phyloP scores from a whole-genome alignment of 2,797 vertebrate genomes.

The Ciconia nigra region DNA sequence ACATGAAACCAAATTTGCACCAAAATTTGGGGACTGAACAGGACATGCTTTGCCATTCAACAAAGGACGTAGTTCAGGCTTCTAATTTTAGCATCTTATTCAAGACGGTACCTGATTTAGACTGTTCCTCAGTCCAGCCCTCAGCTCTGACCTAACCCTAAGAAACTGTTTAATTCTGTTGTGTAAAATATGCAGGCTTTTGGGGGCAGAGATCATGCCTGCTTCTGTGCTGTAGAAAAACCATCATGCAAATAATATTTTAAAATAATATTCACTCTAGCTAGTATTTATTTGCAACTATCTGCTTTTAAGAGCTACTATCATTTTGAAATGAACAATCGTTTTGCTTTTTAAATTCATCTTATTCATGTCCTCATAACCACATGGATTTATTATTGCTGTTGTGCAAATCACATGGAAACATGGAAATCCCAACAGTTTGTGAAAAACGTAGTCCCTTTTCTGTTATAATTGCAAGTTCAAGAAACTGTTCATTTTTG shows the following conservation, averaged over 20 bases:
- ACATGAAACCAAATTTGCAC: slow-evolving; percentile 1
- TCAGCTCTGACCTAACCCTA: neutral
- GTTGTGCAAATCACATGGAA: neutral
- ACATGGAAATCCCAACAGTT: neutral
- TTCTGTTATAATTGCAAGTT: slow-evolving; percentile 1
- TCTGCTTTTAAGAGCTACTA: neutral
- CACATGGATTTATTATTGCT: neutral
- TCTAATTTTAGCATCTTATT: slow-evolving; percentile 40
- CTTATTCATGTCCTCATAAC: neutral
- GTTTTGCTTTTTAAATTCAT: slow-evolving; percentile 9
- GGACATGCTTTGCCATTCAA: slow-evolving; percentile 1
- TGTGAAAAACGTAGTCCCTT: neutral
- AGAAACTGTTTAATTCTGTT: neutral
- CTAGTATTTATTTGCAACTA: slow-evolving; percentile 1
- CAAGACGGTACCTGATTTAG: neutral
- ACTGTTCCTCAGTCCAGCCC: neutral
- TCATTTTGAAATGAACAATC: neutral
- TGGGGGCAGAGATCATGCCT: neutral
- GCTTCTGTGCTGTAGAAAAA: neutral
- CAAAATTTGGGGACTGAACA: slow-evolving; percentile 21
- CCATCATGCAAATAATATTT: neutral
- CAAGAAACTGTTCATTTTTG: neutral
- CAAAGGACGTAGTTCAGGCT: neutral
- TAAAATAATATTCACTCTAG: neutral
- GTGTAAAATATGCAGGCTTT: neutral